Base-by-base conservation (phyloP, 2,888 invertebrate genomes). In the Orchestes rusci region DNA sequence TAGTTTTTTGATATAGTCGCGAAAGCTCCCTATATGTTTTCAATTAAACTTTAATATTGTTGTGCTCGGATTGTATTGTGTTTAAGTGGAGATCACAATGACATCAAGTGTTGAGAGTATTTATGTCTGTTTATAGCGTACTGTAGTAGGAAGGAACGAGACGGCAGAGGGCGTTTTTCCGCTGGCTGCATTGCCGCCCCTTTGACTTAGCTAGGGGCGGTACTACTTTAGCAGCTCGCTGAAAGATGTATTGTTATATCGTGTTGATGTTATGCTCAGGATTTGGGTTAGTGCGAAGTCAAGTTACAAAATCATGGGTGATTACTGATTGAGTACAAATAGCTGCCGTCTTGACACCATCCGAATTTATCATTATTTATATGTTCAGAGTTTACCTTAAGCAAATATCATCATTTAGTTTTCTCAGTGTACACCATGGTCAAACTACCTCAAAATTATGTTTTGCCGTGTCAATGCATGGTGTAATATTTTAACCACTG, bases 51-150 rank as follows among this genome's bases (percentile, higher is more conserved):
- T 33, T 36, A 41, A 32, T 60, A 60, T 46, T 50, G 39, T 46
- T 56, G 53, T 54, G 52, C 55, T 38, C 33, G 28, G 33, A 33
- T 23, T 42, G 17, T 42, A 38, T 28, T 32, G 34, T 38, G 42
- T 37, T 46, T 42, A 5, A 23, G n/a, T n/a, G 5, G 23, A 23
- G 23, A 23, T 23, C 23, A 23, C 5, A 7, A 23, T 7, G 10
- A 23, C 23, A 23, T 7, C 10, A 10, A 23, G 23, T 30, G 30
- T 36, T 31, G 66, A 45, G 65, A 65, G 66, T 66, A 67, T 66
- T 67, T 66, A 68, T 64, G 67, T 67, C 65, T 65, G 67, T 66
- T 67, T 65, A 66, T 67, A 67, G 67, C 56, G 67, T 68, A 68
- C 67, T 68, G 67, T 68, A 68, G 68, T 68, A 66, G 66, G 59